phyloP scores from a whole-genome alignment of 2,888 invertebrate genomes.

The Lepidochrysops patricia region DNA sequence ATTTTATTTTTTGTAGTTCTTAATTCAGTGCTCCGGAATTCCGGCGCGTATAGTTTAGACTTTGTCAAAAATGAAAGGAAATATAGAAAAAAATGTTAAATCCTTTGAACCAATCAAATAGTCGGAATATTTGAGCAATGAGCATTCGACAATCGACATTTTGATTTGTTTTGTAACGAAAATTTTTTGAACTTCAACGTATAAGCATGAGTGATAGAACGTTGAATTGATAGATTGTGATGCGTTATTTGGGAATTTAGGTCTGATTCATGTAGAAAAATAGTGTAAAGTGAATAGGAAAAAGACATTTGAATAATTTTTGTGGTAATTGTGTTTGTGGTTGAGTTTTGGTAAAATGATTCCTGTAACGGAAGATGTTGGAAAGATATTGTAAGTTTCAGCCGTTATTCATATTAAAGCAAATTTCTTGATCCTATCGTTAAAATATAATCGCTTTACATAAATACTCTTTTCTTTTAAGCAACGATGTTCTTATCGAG shows the following conservation, averaged over 20 bases:
- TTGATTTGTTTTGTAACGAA: conserved; percentile 26
- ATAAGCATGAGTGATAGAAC: neutral
- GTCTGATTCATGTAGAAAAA: neutral
- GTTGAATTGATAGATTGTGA: too few relatives aligned
- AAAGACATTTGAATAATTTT: conserved; percentile 14
- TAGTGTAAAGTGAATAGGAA: conserved; percentile 8
- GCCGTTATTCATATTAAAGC: neutral
- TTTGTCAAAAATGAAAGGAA: neutral
- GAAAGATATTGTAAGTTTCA: conserved; percentile 47
- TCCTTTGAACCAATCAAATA: neutral
- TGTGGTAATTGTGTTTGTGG: conserved; percentile 25
- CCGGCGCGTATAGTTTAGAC: too few relatives aligned
- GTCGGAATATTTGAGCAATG: neutral
- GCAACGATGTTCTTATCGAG: conserved; percentile 51
- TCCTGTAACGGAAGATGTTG: conserved; percentile 43
- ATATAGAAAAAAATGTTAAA: neutral
- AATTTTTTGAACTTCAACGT: conserved; percentile 20
- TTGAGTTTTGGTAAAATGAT: conserved; percentile 37
- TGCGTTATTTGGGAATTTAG: neutral
- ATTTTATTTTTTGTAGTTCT: too few relatives aligned
- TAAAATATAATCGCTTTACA: neutral
- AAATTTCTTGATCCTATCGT: neutral
- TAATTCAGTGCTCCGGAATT: too few relatives aligned
- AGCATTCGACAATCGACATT: neutral
- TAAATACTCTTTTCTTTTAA: conserved; percentile 26